Base-by-base conservation (phyloP, 2,797 vertebrate species). In the Novumbra hubbsi region DNA sequence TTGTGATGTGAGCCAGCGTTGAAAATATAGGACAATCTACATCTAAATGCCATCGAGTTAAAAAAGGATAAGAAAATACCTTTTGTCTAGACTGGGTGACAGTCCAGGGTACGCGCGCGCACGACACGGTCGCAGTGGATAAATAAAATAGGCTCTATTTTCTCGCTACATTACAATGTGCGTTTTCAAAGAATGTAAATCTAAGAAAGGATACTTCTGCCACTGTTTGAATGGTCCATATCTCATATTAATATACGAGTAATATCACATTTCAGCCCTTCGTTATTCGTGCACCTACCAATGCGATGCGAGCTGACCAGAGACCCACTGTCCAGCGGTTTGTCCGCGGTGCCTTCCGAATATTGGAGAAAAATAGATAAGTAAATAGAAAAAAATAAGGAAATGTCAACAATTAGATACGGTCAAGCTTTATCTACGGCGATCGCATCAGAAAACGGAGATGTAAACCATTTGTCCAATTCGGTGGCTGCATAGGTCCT, bases 11-110 rank as follows among this genome's bases (percentile, higher is more conserved):
- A 90, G 89, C 81, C 85, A 79, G 55, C 32, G 32, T 88, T 88
- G 78, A 69, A 75, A 81, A 85, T 81, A 70, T 41, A 73, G 12
- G 28, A 34, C 30, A 57, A 28, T 17, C 28, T 32, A 30, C 6
- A 28, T 72, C 55, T 48, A n/a, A 27, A 66, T 21, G 11, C 17
- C 34, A 38, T 65, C 50, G 68, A 77, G 80, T 45, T 57, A 14
- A 34, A 41, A 71, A 76, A 88, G 68, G 76, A 73, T 60, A 77
- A 89, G 81, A 90, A 85, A 64, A 89, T 88, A 88, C 88, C 94
- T 95, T 95, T 96, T 96, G 95, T 96, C 95, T 95, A 88, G 86
- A 94, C 92, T 92, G 92, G 94, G 93, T 93, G 94, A 90, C 92
- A 83, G 81, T 88, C 82, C 87, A 90, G 87, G 67, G 83, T 85